Conservation (phyloP, 2,888 invertebrate genomes). For the Erannis defoliaria region DNA sequence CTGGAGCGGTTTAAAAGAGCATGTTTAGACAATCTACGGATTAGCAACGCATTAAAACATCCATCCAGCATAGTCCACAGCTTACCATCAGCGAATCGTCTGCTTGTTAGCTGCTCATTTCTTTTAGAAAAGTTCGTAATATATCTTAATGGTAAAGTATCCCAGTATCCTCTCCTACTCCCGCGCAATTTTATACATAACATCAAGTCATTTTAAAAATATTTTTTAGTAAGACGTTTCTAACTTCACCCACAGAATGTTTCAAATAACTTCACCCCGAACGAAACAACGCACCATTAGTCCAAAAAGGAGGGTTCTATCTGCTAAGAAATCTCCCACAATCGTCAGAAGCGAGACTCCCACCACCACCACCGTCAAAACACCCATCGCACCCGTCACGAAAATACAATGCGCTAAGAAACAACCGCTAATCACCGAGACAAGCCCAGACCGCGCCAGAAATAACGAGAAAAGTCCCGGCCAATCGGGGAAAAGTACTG, state of each 20-base stretch:
- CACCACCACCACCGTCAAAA: slow-evolving; percentile 19
- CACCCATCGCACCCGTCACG: slow-evolving; percentile 40
- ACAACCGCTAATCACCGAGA: slow-evolving; percentile 7
- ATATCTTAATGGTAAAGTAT: too few species aligned
- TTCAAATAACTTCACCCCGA: background rate
- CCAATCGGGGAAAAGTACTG: background rate
- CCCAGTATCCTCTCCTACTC: too few species aligned
- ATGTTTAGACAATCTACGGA: too few species aligned
- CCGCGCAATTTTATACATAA: too few species aligned
- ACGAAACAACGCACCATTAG: background rate
- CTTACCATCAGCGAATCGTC: too few species aligned
- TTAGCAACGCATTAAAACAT: too few species aligned
- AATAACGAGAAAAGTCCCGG: background rate
- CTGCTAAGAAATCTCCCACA: background rate
- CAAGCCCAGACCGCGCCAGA: background rate
- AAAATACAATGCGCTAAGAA: slow-evolving; percentile 49
- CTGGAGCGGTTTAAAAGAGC: too few species aligned
- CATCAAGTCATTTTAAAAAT: background rate
- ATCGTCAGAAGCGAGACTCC: background rate
- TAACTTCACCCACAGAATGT: background rate
- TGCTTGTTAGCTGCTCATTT: too few species aligned
- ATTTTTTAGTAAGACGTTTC: background rate
- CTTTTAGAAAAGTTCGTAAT: too few species aligned
- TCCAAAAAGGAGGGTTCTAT: background rate
- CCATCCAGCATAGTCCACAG: too few species aligned